Conservation (phyloP, 2,113 vertebrate genomes). For the Ciconia boyciana region DNA sequence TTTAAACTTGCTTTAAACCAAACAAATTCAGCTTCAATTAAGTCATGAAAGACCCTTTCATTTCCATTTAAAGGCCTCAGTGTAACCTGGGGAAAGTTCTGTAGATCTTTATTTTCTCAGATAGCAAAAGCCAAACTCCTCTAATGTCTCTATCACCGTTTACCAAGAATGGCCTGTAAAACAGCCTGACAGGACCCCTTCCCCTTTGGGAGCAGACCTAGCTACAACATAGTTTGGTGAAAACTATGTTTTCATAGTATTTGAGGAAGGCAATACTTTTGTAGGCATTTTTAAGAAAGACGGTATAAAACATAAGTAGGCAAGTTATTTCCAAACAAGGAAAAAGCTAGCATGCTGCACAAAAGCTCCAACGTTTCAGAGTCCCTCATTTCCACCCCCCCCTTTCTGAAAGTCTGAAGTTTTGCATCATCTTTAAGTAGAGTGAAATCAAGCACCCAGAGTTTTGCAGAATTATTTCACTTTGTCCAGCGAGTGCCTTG, state of each 20-base stretch:
- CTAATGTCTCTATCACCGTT: background rate
- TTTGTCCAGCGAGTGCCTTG: background rate
- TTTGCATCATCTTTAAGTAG: background rate
- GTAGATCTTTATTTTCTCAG: background rate
- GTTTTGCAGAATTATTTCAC: background rate
- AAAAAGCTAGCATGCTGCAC: accelerated
- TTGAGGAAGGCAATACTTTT: background rate
- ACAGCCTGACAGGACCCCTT: background rate
- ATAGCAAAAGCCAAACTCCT: background rate
- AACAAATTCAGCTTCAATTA: background rate
- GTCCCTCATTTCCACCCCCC: too few species aligned
- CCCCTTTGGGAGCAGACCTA: background rate
- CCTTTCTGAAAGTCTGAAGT: background rate
- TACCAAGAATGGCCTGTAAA: background rate
- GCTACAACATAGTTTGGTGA: background rate
- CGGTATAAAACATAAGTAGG: background rate
- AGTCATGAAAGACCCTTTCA: background rate
- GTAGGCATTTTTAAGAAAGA: background rate
- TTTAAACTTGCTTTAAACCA: background rate
- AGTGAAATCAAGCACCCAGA: background rate
- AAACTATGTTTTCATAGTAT: background rate
- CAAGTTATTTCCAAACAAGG: background rate
- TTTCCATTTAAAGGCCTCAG: background rate
- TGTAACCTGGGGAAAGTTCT: background rate
- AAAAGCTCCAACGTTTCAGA: background rate